Percentiles rank a stretch among this genome's conserved stretches.
These are phyloP conservation scores for Microtus obscurus DNA, from an alignment of 2,797 vertebrate genomes.

Conservation along the genomic window DNA sequence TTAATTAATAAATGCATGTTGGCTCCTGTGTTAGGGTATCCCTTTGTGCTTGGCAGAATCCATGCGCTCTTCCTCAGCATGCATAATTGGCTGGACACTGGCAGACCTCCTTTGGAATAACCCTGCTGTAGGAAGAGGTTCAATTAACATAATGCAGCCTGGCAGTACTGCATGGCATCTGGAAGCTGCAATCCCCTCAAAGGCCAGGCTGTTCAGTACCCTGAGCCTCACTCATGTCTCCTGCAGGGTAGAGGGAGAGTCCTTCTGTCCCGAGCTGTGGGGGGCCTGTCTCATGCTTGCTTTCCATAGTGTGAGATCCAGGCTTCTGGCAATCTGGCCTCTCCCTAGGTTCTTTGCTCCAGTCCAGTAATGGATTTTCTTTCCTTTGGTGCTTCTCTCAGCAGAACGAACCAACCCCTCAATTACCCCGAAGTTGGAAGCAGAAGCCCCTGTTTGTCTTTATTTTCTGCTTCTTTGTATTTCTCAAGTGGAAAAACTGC, in stretches of 20 bases:
- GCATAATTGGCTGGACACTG: not conserved
- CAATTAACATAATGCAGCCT: slow-evolving; percentile 71
- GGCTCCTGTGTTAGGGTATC: not conserved
- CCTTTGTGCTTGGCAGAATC: not conserved
- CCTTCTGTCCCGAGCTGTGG: slow-evolving; percentile 33
- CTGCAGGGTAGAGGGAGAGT: not conserved
- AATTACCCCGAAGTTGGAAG: slow-evolving; percentile 60
- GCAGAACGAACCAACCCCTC: slow-evolving; percentile 62
- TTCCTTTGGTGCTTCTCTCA: slow-evolving; percentile 60
- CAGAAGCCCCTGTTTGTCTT: not conserved
- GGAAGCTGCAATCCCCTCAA: slow-evolving; percentile 56
- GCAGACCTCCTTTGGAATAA: slow-evolving; percentile 35
- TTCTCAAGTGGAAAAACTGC: slow-evolving; percentile 71
- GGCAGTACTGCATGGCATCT: slow-evolving; percentile 60
- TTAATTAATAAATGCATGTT: not conserved
- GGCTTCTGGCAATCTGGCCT: slow-evolving; percentile 63
- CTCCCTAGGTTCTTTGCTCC: slow-evolving; percentile 35
- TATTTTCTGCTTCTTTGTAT: slow-evolving; percentile 53
- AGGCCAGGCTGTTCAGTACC: slow-evolving; percentile 39
- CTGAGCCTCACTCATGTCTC: not conserved
- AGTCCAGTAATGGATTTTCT: slow-evolving; percentile 51
- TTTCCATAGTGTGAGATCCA: not conserved
- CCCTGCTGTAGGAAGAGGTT: slow-evolving; percentile 35
- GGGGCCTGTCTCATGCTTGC: not conserved
- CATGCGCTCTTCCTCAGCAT: not conserved